These are phyloP conservation scores for Garrulus glandarius DNA, from an alignment of 2,797 vertebrate species.

Conservation along the genomic window DNA sequence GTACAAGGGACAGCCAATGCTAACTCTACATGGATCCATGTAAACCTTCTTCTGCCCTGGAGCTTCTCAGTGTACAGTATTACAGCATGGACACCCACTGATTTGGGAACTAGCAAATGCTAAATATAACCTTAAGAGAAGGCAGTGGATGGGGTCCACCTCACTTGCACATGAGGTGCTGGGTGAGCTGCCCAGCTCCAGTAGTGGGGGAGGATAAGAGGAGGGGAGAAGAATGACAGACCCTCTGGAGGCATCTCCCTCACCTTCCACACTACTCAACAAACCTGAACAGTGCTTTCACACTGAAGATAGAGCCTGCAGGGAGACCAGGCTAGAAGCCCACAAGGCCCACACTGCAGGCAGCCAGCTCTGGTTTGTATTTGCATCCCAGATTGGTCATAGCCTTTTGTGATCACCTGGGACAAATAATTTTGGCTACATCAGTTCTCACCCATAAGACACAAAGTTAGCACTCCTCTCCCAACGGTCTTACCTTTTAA, in stretches of 20 bases:
- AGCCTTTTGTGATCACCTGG: neutral
- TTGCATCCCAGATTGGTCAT: neutral
- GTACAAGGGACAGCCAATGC: neutral
- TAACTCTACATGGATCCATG: rapidly evolving
- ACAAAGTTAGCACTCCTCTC: neutral
- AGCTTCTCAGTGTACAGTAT: neutral
- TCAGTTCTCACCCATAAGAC: neutral
- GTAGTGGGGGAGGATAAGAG: neutral
- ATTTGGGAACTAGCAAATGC: neutral
- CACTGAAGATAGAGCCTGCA: neutral
- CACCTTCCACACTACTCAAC: rapidly evolving
- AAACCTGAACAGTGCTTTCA: neutral
- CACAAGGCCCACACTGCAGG: neutral
- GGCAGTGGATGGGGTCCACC: neutral
- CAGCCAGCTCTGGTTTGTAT: neutral
- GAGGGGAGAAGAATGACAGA: neutral
- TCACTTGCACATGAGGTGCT: neutral
- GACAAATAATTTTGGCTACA: neutral
- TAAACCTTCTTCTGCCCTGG: neutral
- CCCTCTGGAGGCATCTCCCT: neutral
- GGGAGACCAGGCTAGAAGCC: neutral
- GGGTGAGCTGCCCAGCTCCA: neutral
- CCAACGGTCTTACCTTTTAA: neutral
- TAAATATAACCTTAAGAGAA: neutral
- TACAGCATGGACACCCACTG: neutral